Evolutionary conservation across 2,888 invertebrate species (phyloP), one percentile per base, ranked within the genome.

Genomic region (Cinara cedri): DNA sequence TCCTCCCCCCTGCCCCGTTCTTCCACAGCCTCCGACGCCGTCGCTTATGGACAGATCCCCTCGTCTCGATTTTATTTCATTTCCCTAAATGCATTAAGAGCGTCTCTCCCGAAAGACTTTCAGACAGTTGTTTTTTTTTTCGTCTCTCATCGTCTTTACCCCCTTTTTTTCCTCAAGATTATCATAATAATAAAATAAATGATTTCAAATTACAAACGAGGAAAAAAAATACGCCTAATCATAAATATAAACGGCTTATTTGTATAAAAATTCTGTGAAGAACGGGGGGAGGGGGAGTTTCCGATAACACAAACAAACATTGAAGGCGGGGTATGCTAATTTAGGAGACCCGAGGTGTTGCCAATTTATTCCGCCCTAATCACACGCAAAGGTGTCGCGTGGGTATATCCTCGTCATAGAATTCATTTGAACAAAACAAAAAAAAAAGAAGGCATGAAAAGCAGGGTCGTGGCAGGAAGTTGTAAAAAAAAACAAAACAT

Each of bases 191-290:
- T 46, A 72, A 46, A 78, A 78, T 75, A 75, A 75, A 75, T 70
- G 57, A 78, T 78, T 76, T 78, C 60, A 68, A 78, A 78, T 78
- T 70, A 78, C 78, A 42, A 70, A 78, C 60, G 26, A 21, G 16
- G 34, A 44, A 24, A 71, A 71, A 57, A 76, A 49, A 78, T 70
- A 68, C 78, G 78, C 78, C 78, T 78, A 78, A 78, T 78, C 78
- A 78, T 78, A 78, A 78, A 78, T 78, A 78, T 78, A 60, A 78
- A 78, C 78, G 78, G 78, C 78, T 78, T 78, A 54, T 78, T 70
- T 60, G 63, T 51, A 44, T 21, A n/a, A 51, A 72, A 72, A 62
- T 72, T 44, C 63, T 16, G n/a, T n/a, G n/a, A n/a, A n/a, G n/a
- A n/a, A n/a, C n/a, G n/a, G n/a, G n/a, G n/a, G n/a, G n/a, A n/a